Evolutionary conservation across 2,888 invertebrate species (phyloP), one percentile per base, ranked within the genome.

Genomic region (Teleogryllus oceanicus): DNA sequence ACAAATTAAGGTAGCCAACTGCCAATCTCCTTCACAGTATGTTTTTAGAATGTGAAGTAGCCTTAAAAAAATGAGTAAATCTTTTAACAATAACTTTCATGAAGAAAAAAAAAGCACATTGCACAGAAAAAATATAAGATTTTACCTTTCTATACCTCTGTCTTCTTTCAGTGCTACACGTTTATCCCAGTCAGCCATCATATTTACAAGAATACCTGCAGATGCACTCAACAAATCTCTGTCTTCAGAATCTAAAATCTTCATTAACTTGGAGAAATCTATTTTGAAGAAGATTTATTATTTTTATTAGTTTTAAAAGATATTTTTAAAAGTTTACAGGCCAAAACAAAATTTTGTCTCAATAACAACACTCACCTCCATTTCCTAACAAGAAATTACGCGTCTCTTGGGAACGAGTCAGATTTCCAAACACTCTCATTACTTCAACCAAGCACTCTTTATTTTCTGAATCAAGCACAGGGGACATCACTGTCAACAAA

Each of bases 141-240:
- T 20, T 76, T 80, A 78, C 79, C 78, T 82, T 50, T 78, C 49
- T n/a, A 90, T 87, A 1, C 91, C 91, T 78, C 87, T 87, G 16
- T 88, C 85, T 80, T 89, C 88, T 83, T 89, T 87, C 78, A 92
- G 89, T 50, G 89, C 87, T 49, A 86, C 85, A 76, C 91, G 87
- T 81, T 90, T 89, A 83, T 89, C 89, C 83, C 88, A 88, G 83
- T 90, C 91, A 16, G 91, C 89, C 85, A 91, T 91, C 84, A 96
- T 90, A 88, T 96, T 96, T 24, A 96, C 94, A 78, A 96, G 89
- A 74, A 96, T 94, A 2, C 96, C 96, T 80, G 94, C 92, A 2
- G 94, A 92, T 11, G 94, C 93, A 85, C 92, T 92, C 0, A 94
- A 90, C 20, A 95, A 89, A 83, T 92, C 92, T 78, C 90, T 88